Percentiles rank a stretch among this genome's conserved stretches.
These are phyloP conservation scores for Sycophila sp. DNA, from an alignment of 1,140 invertebrate species.

Conservation along the genomic window DNA sequence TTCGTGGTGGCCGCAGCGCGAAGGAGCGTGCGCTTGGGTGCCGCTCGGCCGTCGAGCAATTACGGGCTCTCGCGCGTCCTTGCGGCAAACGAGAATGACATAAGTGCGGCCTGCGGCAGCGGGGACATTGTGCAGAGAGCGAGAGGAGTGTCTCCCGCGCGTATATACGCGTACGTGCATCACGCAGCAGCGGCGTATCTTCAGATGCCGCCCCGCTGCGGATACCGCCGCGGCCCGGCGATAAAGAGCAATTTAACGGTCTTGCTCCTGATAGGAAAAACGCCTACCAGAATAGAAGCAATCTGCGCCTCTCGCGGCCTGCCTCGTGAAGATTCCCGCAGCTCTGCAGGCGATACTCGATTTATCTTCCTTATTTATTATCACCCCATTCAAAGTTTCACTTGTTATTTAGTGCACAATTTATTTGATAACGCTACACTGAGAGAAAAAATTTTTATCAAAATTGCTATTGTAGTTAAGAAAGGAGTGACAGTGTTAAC, in stretches of 20 bases:
- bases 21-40: background rate
- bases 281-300: conserved; percentile 57
- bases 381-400: no score
- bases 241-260: conserved; percentile 57
- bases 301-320: conserved; percentile 23
- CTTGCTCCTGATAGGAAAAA: conserved; percentile 57
- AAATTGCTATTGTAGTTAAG: no score
- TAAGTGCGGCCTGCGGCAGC: conserved; percentile 6
- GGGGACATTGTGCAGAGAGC: background rate
- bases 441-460: no score
- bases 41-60: background rate
- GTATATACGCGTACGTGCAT: no score
- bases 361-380: no score
- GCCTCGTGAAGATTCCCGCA: background rate
- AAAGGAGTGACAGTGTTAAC: no score
- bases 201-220: conserved; percentile 51
- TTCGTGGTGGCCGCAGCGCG: background rate
- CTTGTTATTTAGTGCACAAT: no score
- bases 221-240: conserved; percentile 42
- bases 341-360: no score
- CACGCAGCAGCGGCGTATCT: conserved; percentile 41
- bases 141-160: background rate
- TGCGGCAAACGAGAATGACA: conserved; percentile 18
- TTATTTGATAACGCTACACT: background rate
- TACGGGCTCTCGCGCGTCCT: background rate